Evolutionary conservation across 30 jellyfish, hydroid and myxozoan genomes (phyloP), one percentile per base, ranked within the genome.

Genomic region (Cassiopea xamachana): DNA sequence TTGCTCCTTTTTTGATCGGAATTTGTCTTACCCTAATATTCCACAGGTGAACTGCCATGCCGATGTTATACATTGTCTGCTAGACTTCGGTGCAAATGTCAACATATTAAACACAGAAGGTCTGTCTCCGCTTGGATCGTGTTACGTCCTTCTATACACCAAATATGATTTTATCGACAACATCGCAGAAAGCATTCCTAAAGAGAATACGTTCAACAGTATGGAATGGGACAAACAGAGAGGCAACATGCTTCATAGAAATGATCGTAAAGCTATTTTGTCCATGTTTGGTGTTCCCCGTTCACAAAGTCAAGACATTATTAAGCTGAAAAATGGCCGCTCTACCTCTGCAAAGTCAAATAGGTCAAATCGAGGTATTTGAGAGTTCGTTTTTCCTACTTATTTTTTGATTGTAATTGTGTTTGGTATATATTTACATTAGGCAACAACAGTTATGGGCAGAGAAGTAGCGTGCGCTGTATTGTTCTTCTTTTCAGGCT

Each of bases 71-170:
- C 91, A 95, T 90, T 83, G 92, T 73, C 47, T 95, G 84, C 92
- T 95, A 5, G 99, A 95, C 78, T 85, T 79, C 48, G 99, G 99
- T 12, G 99, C 97, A 46, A 91, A 92, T 72, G 94, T 95, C 60
- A 95, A 95, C 92, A 79, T 60, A 43, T 75, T 95, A 62, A 95
- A 92, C 82, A 90, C 90, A 18, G 98, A 95, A 89, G 98, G 98
- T 12, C 79, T 95, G 43, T 95, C 99, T 18, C 96, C 96, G 1
- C 76, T 95, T 61, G 96, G 96, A n/a, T 98, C 99, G 18, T 95
- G 99, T 81, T 97, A 91, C 77, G 88, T 91, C 64, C 95, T 95
- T 27, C 93, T 79, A 39, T 95, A 95, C 92, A 85, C 99, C 8
- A 75, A 91, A 7, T 93, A 91, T 55, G 90, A 90, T 46, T 95